Base-by-base conservation (phyloP, 2,113 vertebrate genomes). In the Vombatus ursinus region DNA sequence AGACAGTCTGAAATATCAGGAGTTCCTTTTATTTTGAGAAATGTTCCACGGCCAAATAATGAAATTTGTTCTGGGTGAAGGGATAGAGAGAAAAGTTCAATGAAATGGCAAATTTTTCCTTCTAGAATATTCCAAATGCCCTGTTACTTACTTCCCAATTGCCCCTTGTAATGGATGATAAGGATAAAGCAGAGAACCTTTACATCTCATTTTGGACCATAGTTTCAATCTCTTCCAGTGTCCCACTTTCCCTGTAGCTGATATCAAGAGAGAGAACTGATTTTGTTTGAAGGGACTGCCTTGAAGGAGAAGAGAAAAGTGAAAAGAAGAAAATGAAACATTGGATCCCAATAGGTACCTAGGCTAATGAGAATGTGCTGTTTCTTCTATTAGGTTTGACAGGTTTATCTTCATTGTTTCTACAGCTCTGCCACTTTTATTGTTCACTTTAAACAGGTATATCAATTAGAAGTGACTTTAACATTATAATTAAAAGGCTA, bases 401-500 rank as follows among this genome's bases (percentile, higher is more conserved):
- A 98, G 96, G 84, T 96, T 97, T 94, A 97, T 26, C 96, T 98
- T 98, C 98, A 98, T 97, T 98, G 95, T 98, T 98, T 98, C 96
- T 93, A 95, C 96, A 98, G 95, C 97, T 98, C 97, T 97, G 96
- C 98, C 97, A 96, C 57, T n/a, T 53, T 93, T 54, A 94, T 96
- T 97, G 95, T 94, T 98, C 96, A 97, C 97, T 98, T 98, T 96
- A 98, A 97, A 92, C 52, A 96, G 94, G 92, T 90, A 91, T 26
- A 26, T 95, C 96, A 96, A 98, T 98, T 96, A 97, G 96, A 98
- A 97, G 92, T 97, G 97, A 61, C 96, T 97, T 95, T 94, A 98
- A 97, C 96, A 96, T 95, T 94, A 96, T 97, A 98, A 97, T 96
- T 98, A 98, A 98, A 95, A 98, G 97, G 95, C 97, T 98, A 98